phyloP scores from a whole-genome alignment of 2,888 invertebrate species.

The Chalcis sispes region DNA sequence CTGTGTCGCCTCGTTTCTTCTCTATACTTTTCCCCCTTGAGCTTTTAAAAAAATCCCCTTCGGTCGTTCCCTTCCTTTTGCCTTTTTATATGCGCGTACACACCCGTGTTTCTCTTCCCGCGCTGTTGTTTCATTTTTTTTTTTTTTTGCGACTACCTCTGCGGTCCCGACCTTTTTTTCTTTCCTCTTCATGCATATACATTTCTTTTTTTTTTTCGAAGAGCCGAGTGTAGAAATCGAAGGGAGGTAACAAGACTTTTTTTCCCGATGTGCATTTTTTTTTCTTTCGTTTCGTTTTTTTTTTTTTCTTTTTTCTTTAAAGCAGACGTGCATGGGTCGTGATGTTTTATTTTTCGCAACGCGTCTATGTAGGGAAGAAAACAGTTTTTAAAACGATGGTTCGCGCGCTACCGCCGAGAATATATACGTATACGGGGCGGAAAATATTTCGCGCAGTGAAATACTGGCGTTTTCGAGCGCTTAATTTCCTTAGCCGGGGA shows the following conservation, averaged over 20 bases:
- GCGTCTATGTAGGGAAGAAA: not conserved
- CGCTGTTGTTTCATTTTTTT: no score
- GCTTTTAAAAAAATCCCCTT: conserved; percentile 58
- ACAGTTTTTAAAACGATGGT: not conserved
- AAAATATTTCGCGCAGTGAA: conserved; percentile 1
- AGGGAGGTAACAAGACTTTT: no score
- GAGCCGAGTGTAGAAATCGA: not conserved
- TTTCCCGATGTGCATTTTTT: not conserved
- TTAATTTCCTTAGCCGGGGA: conserved; percentile 15
- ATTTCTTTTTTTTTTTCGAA: conserved; percentile 4
- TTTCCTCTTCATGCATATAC: not conserved
- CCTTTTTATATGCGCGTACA: no score
- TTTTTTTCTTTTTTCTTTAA: not conserved
- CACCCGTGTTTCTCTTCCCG: not conserved
- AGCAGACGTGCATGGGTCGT: no score
- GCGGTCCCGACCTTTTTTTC: not conserved
- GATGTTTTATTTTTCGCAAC: no score
- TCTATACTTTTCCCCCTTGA: conserved; percentile 55
- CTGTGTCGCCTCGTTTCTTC: not conserved
- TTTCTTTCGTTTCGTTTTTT: not conserved
- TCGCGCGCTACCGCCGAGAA: no score
- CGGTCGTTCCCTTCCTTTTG: not conserved
- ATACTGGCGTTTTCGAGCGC: not conserved
- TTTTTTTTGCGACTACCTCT: not conserved
- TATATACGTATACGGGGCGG: not conserved